phyloP scores from a whole-genome alignment of 1,140 invertebrate genomes.

The Aporrectodea caliginosa region DNA sequence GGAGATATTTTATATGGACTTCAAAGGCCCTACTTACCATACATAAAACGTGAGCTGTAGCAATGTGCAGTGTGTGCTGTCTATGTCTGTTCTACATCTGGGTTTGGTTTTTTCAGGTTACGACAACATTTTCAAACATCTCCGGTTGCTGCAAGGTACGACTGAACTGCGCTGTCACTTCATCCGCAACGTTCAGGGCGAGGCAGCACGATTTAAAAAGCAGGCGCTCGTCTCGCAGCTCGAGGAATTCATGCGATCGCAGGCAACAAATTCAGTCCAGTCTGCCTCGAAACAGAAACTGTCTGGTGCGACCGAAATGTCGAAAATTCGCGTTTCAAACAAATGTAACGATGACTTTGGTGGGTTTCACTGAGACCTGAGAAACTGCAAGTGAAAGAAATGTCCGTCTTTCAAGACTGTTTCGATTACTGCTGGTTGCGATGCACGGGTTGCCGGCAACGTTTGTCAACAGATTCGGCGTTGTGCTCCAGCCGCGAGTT shows the following conservation, averaged over 20 bases:
- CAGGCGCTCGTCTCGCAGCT: slow-evolving; percentile 64
- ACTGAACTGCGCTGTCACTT: slow-evolving; percentile 66
- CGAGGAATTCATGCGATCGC: neutral
- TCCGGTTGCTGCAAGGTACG: slow-evolving; percentile 69
- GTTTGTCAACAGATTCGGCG: no score
- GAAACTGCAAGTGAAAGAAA: neutral
- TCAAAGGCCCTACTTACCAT: no score
- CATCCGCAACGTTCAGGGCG: slow-evolving; percentile 70
- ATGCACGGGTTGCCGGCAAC: no score
- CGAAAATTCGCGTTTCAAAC: neutral
- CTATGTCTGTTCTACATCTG: slow-evolving; percentile 51
- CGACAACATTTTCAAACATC: slow-evolving; percentile 65
- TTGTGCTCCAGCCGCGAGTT: no score
- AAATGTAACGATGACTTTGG: neutral
- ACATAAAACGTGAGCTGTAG: no score
- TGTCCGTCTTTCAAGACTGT: neutral
- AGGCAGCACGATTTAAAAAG: slow-evolving; percentile 76
- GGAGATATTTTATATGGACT: no score
- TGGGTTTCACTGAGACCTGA: neutral
- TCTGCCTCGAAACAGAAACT: neutral
- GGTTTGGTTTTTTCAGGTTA: slow-evolving; percentile 66
- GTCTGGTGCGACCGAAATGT: neutral
- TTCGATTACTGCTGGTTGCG: neutral
- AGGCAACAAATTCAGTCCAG: no score
- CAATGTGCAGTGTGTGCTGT: slow-evolving; percentile 23